Conservation (phyloP, 2,888 invertebrate genomes). For the Noctua janthe region DNA sequence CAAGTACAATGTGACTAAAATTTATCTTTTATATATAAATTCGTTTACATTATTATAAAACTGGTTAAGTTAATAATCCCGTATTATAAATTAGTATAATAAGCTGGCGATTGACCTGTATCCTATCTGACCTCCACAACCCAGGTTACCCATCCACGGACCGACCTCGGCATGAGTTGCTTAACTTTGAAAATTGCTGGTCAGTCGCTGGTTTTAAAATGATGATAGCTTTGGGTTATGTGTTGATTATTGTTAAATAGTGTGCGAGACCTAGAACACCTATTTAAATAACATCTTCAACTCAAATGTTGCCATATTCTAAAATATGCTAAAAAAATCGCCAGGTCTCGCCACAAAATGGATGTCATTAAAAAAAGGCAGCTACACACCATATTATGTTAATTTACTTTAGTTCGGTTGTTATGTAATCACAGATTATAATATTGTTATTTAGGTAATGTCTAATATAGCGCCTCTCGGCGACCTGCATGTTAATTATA, state of each 20-base stretch:
- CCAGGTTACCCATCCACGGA: background rate
- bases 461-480: constrained; percentile 27
- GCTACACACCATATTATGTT: constrained; percentile 62
- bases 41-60: constrained; percentile 35
- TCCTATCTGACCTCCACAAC: background rate
- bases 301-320: background rate
- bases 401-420: constrained; percentile 59
- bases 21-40: background rate
- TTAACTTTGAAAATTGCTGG: background rate
- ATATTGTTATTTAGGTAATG: constrained; percentile 51
- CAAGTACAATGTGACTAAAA: constrained; percentile 34
- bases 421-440: constrained; percentile 69
- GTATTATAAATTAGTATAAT: constrained; percentile 27
- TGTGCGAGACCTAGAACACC: constrained; percentile 10
- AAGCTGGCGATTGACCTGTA: constrained; percentile 7
- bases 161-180: background rate
- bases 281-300: background rate
- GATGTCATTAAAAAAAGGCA: constrained; percentile 52
- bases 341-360: constrained; percentile 35
- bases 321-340: background rate
- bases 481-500: constrained; percentile 51
- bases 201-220: background rate
- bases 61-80: constrained; percentile 16
- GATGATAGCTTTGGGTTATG: constrained; percentile 13
- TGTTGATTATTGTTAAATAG: constrained; percentile 41